Base-by-base conservation (phyloP, 1,140 invertebrate genomes). In the Caenorhabditis brenneri region DNA sequence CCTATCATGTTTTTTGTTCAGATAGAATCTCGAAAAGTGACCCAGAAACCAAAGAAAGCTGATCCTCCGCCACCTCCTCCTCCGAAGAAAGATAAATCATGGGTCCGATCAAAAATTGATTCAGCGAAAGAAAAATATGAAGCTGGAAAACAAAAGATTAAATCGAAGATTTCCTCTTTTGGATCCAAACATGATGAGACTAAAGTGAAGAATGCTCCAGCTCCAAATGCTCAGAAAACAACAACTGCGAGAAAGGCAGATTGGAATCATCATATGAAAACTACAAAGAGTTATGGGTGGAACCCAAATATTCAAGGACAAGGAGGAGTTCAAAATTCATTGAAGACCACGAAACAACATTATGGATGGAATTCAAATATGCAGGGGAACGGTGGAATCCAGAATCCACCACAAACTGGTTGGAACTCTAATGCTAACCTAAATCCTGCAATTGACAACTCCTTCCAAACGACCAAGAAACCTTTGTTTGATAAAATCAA, bases 61-160 rank as follows among this genome's bases (percentile, higher is more conserved):
- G 24, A 22, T 27, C 53, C 53, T 33, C 29, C 58, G 42, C 16
- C 42, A 16, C 19, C 19, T 5, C 29, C 58, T 15, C 58, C 58
- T 0, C 58, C 58, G 3, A 65, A 65, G 19, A 65, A 65, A 19
- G 58, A 65, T n/a, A 65, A 65, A 65, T 65, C 58, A n/a, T 65
- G 58, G 58, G 58, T 65, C 16, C 12, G 58, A 65, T 65, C 58
- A 7, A 65, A 65, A 65, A 65, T 65, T n/a, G 58, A 65, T n/a
- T 65, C 58, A 7, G 58, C 58, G 16, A 65, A 65, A n/a, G 29
- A 33, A 16, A 65, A 65, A 65, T 65, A 65, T 65, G 29, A 65
- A 33, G 58, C 31, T n/a, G 58, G 58, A 36, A 65, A 65, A n/a
- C 29, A 65, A 16, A 65, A 65, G n/a, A 33, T 65, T 1, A 65